Conservation (phyloP, 2,113 vertebrate species). For the Progne subis region DNA sequence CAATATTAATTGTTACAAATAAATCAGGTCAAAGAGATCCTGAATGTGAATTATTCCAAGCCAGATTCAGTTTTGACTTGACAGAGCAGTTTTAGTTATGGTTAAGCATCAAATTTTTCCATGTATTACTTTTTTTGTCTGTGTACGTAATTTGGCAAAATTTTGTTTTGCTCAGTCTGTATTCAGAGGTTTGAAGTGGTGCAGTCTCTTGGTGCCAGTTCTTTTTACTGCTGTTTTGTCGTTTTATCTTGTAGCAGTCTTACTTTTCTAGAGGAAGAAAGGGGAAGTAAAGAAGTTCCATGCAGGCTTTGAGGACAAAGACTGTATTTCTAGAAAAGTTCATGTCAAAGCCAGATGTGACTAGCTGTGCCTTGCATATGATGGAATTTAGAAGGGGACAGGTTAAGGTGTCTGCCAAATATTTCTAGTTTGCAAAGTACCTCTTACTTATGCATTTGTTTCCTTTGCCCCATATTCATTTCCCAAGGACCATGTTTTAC, state of each 20-base stretch:
- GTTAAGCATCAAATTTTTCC: background rate
- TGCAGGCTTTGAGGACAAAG: background rate
- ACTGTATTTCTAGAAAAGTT: background rate
- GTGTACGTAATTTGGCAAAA: background rate
- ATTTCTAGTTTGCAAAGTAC: background rate
- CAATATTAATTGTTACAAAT: background rate
- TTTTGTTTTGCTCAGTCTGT: background rate
- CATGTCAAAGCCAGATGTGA: background rate
- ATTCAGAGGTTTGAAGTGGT: background rate
- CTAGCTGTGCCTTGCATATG: background rate
- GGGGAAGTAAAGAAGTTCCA: background rate
- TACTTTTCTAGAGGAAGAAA: background rate
- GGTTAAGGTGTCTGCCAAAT: background rate
- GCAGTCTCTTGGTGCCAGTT: background rate
- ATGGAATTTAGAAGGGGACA: background rate
- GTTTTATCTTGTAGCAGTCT: background rate
- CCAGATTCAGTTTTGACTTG: background rate
- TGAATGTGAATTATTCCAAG: background rate
- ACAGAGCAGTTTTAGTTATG: background rate
- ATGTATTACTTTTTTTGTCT: background rate
- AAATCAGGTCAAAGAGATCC: background rate
- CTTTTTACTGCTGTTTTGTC: background rate
- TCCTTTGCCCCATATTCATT: fast-evolving
- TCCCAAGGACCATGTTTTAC: background rate
- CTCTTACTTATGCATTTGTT: background rate